Evolutionary conservation across 2,797 vertebrate species (phyloP), one percentile per base, ranked within the genome.

Genomic region (Sebastes iracundus): DNA sequence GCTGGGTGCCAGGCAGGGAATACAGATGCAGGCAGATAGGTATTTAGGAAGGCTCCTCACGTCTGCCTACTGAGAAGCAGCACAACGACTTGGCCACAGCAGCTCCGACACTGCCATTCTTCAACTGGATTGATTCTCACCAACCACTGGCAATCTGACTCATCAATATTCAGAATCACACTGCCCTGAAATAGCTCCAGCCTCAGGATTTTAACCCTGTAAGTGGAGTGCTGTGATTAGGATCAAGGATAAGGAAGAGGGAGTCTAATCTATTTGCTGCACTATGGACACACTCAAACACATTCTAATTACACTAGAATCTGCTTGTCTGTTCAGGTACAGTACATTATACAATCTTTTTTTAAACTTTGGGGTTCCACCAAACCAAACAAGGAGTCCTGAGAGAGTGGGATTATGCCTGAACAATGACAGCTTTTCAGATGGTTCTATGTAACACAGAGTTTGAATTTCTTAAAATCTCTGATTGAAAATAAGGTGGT

Each of bases 111-210:
- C 89, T 84, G 68, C 74, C 88, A 92, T 94, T 91, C 87, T 92
- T 94, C 92, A 93, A 82, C 82, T 65, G 87, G 91, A 95, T 92
- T 93, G 94, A 94, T 94, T 93, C 81, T 87, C 85, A 78, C 87
- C 90, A 85, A 90, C 83, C 87, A 38, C 87, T 72, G 82, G 85
- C 87, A 89, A 91, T 89, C 90, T 81, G 86, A 92, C 86, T 92
- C 93, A 93, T 92, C 90, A 92, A 93, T 94, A 93, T 93, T 93
- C 90, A 90, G 85, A 81, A 88, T 88, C 82, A 67, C 71, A 65
- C 70, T 7, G 33, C 68, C 73, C 83, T 82, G 88, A 91, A 93
- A 91, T 87, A 93, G 91, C 87, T 74, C 9, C 78, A 80, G 80
- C 81, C 72, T 79, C 66, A 2, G 73, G 82, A 87, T 76, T 85